phyloP scores from a whole-genome alignment of 2,888 invertebrate species.

The Spisula solida region DNA sequence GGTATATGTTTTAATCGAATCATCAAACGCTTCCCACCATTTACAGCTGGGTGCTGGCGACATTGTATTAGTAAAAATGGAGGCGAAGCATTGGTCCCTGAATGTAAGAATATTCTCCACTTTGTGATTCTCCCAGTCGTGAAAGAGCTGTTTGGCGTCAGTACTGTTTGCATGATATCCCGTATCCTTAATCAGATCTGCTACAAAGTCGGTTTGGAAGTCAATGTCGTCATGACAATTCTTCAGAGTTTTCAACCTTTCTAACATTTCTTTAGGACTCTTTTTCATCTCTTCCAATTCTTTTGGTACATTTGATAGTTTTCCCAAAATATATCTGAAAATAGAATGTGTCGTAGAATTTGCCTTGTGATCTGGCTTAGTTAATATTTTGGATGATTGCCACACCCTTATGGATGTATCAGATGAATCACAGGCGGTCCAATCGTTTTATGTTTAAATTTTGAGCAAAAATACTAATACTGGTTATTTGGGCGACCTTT shows the following conservation, averaged over 20 bases:
- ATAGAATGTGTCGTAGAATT: neutral
- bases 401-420: neutral
- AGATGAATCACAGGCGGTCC: too few species aligned
- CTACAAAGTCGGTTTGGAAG: constrained; percentile 59
- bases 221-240: constrained; percentile 53
- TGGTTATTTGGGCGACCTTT: too few species aligned
- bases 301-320: constrained; percentile 34
- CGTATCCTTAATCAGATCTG: constrained; percentile 47
- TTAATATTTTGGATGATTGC: too few species aligned
- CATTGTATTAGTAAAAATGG: constrained; percentile 54
- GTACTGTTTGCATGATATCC: constrained; percentile 40
- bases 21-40: constrained; percentile 67
- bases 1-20: constrained; percentile 18
- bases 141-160: constrained; percentile 40
- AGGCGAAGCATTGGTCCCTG: constrained; percentile 57
- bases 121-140: constrained; percentile 52
- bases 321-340: constrained; percentile 54
- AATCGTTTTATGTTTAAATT: too few species aligned
- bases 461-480: too few species aligned
- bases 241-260: constrained; percentile 27
- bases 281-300: constrained; percentile 39
- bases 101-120: constrained; percentile 56
- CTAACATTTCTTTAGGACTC: constrained; percentile 52
- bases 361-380: neutral
- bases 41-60: constrained; percentile 35